Evolutionary conservation across 2,888 invertebrate genomes (phyloP), one percentile per base, ranked within the genome.

Genomic region (Frankliniella fusca): DNA sequence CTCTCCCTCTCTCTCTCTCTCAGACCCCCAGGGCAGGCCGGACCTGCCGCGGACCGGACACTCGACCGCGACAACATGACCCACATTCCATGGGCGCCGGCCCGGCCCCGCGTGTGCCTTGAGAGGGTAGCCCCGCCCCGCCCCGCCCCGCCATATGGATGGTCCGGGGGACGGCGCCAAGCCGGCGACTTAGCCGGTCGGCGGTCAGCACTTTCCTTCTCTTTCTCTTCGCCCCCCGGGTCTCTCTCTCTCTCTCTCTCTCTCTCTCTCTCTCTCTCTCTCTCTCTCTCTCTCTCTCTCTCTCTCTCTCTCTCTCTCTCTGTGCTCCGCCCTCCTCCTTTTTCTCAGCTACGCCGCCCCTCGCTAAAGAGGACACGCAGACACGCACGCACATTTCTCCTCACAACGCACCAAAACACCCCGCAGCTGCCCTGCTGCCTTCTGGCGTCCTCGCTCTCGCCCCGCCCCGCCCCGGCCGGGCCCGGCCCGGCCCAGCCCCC

Each of bases 281-380:
- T 12, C 79, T 9, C 80, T 50, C 20, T 12, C 27, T 79, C n/a
- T 54, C 5, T 50, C 12, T 83, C 23, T 81, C 80, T 82, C 61
- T 81, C 50, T 82, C 81, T 49, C 82, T 70, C 76, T 82, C 38
- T 84, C 81, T 83, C 54, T 83, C 80, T 48, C 27, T 81, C 80
- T 81, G 5, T 38, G 38, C 38, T 38, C 38, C 3, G 38, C 38
- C 38, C 5, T 5, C 38, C 38, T 38, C 38, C 38, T 38, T 38
- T n/a, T n/a, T n/a, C n/a, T n/a, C 38, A 38, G 38, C 38, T 38
- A 38, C 38, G 38, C 38, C 38, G 5, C 38, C 38, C 38, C 38
- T 38, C 2, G 38, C 38, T 38, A 38, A 38, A 38, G 38, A 38
- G 38, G 38, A 38, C 38, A 38, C 38, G 38, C 38, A 38, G 38